Evolutionary conservation across 1,140 invertebrate genomes (phyloP), one percentile per base, ranked within the genome.

Genomic region (Bacillus rossius): DNA sequence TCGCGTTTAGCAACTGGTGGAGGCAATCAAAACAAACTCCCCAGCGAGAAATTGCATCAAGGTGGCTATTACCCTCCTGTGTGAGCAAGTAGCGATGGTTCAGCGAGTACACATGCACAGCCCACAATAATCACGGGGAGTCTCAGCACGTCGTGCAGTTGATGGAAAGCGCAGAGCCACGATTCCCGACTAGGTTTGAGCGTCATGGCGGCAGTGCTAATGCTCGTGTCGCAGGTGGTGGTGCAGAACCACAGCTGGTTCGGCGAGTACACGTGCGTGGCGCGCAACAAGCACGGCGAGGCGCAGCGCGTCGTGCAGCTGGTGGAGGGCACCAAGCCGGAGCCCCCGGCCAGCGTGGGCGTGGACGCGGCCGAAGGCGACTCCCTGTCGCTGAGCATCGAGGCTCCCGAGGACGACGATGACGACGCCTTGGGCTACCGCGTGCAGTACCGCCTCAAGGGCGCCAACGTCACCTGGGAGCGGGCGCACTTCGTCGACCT

Each of bases 211-310:
- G n/a, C n/a, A n/a, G n/a, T n/a, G n/a, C n/a, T n/a, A n/a, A n/a
- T n/a, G n/a, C n/a, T n/a, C n/a, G n/a, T n/a, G n/a, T n/a, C n/a
- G n/a, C n/a, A 77, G 61, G 66, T 83, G 0, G 65, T 64, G n/a
- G 71, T 81, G 3, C 69, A 68, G 3, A 74, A 80, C 59, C 61
- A 67, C 14, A 71, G 70, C 7, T 70, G 68, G 16, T 80, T 79
- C 53, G 80, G 78, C 13, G 74, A 75, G 53, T 82, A 81, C 65
- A 70, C 74, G 23, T 83, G 81, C 63, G 69, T 71, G 14, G 81
- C 77, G 0, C 66, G 65, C 34, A 83, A 83, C 62, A 66, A 65
- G 29, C 63, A 79, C 59, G 81, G 81, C 13, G 71, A 67, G 54
- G 68, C 79, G 37, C 75, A 79, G 55, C 69, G 77, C 8, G 68